Evolutionary conservation across 2,113 vertebrate genomes (phyloP).

Genomic region (Gnathonemus echidnorhynchus): DNA sequence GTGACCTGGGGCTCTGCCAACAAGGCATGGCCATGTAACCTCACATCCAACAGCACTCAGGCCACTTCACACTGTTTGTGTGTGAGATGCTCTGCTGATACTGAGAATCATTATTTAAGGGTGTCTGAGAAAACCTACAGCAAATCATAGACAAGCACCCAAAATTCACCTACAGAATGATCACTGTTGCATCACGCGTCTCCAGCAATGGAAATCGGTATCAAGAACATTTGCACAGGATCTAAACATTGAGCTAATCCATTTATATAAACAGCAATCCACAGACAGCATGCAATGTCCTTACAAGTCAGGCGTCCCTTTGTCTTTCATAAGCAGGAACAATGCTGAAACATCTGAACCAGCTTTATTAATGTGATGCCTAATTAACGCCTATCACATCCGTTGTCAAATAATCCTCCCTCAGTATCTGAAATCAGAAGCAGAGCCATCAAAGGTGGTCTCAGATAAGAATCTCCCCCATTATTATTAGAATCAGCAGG

Average conservation of each 20-base stretch:
- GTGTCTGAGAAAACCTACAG: neutral
- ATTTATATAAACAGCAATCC: neutral
- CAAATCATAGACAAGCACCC: neutral
- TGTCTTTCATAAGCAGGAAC: neutral
- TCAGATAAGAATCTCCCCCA: conserved; percentile 69
- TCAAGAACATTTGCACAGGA: neutral
- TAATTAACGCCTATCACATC: conserved; percentile 16
- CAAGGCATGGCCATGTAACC: conserved; percentile 8
- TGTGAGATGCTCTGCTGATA: neutral
- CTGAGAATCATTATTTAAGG: conserved; percentile 18
- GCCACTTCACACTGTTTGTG: conserved; percentile 5
- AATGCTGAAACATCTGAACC: conserved; percentile 7
- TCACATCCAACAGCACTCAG: neutral
- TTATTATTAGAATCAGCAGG: conserved; percentile 57
- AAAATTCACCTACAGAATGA: neutral
- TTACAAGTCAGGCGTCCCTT: neutral
- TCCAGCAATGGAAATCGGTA: neutral
- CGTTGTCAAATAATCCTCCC: neutral
- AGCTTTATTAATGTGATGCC: neutral
- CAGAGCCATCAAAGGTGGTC: conserved; percentile 21
- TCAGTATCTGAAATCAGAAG: neutral
- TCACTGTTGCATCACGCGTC: neutral
- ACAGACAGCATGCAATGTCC: neutral
- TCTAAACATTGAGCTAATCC: neutral
- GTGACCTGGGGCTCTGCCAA: conserved; percentile 6